Percentiles rank a stretch among this genome's conserved stretches.
Evolutionary conservation across 2,113 vertebrate species (phyloP).

Genomic region (Parus major): DNA sequence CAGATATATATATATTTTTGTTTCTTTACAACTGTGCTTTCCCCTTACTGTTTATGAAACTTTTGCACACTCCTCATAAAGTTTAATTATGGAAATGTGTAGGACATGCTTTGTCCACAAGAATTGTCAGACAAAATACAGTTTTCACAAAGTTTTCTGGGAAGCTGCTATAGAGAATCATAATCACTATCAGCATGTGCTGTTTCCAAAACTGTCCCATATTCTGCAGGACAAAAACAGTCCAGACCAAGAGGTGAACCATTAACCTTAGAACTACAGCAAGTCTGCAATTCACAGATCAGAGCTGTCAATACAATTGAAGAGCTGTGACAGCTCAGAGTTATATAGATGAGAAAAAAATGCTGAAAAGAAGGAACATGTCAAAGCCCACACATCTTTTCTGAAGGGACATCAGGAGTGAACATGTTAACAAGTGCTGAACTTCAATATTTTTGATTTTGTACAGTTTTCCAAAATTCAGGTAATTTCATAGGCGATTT

Average conservation of each 20-base stretch:
- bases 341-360: not conserved
- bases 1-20: fast-evolving
- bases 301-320: not conserved
- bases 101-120: not conserved
- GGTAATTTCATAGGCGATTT: not conserved
- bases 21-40: not conserved
- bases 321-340: not conserved
- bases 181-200: not conserved
- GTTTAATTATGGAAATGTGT: not conserved
- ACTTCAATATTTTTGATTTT: not conserved
- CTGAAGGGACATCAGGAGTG: not conserved
- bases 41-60: not conserved
- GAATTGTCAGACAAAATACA: not conserved
- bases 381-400: not conserved
- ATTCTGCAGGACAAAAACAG: not conserved
- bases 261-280: not conserved
- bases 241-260: not conserved
- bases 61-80: not conserved
- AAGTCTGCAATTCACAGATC: not conserved
- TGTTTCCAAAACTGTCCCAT: not conserved
- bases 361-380: not conserved
- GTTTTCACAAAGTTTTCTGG: not conserved
- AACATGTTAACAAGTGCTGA: not conserved
- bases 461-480: not conserved
- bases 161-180: not conserved